A percentile compares a stretch with the other conserved stretches of the same genome.
Evolutionary conservation across 2,113 vertebrate genomes (phyloP).

Genomic region (Ciconia stormi): DNA sequence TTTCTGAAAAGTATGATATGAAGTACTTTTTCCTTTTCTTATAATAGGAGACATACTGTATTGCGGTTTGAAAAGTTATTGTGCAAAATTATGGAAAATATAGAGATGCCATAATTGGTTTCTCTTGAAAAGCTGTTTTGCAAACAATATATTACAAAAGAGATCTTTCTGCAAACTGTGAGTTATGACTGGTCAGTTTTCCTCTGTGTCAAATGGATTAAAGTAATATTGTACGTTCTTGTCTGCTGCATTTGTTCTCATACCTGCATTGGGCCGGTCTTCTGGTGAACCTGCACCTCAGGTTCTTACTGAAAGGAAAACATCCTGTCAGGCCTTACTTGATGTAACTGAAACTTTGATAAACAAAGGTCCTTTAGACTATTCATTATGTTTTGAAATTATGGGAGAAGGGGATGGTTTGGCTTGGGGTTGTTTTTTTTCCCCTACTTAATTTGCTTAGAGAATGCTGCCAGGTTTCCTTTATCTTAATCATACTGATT

Average conservation of each 20-base stretch:
- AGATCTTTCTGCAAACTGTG: conserved; percentile 23
- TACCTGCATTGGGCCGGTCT: not conserved
- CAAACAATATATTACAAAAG: conserved; percentile 25
- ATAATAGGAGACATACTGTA: not conserved
- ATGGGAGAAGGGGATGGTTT: not conserved
- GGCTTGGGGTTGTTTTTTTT: not conserved
- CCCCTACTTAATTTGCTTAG: not conserved
- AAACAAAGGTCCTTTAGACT: not conserved
- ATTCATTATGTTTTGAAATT: not conserved
- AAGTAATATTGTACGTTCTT: not conserved
- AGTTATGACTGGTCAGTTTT: conserved; percentile 17
- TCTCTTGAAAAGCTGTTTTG: conserved; percentile 50
- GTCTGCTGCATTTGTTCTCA: conserved; percentile 14
- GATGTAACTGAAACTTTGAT: not conserved
- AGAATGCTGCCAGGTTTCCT: not conserved
- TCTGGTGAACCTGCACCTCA: not conserved
- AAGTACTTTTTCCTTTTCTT: conserved; percentile 28
- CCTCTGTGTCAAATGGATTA: conserved; percentile 15
- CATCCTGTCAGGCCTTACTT: not conserved
- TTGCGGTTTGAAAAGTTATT: conserved; percentile 35
- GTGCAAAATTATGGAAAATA: conserved; percentile 30
- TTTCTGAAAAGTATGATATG: conserved; percentile 42
- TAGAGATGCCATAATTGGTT: conserved; percentile 6
- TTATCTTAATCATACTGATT: not conserved
- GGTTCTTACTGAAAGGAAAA: not conserved